A percentile compares a stretch with the other conserved stretches of the same genome.
Evolutionary conservation across 1,140 invertebrate genomes (phyloP).

Genomic region (Pseudomyrmex concolor): DNA sequence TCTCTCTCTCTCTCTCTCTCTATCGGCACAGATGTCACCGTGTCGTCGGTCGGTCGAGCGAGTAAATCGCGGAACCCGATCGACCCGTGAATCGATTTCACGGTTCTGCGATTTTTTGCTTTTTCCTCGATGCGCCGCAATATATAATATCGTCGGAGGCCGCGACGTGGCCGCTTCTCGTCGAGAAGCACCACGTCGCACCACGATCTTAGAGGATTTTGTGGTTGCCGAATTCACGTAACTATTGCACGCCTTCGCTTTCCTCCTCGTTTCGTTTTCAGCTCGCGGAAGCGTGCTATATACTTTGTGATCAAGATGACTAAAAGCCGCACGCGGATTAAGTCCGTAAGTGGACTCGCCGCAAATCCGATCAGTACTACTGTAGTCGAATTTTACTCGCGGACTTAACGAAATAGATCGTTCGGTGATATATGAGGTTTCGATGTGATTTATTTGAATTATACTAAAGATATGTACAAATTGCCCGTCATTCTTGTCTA

Average conservation of each 20-base stretch:
- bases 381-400: background rate
- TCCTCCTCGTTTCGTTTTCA: no score
- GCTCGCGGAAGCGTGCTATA: conserved; percentile 1
- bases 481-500: no score
- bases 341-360: conserved; percentile 16
- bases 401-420: background rate
- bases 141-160: conserved; percentile 26
- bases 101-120: conserved; percentile 69
- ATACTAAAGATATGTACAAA: no score
- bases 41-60: conserved; percentile 62
- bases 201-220: conserved; percentile 35
- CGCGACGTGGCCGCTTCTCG: conserved; percentile 9
- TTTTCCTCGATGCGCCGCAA: conserved; percentile 47
- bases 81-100: conserved; percentile 71
- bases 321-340: conserved; percentile 22
- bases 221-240: conserved; percentile 48
- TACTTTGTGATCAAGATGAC: conserved; percentile 29
- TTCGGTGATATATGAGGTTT: background rate
- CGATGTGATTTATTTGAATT: no score
- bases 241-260: conserved; percentile 10
- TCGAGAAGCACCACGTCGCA: conserved; percentile 11
- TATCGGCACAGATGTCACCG: conserved; percentile 71
- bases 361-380: conserved; percentile 33
- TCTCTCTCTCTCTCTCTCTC: background rate
- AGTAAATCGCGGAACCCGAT: conserved; percentile 65